A percentile compares a stretch with the other conserved stretches of the same genome.
Conservation (phyloP, 1,140 invertebrate genomes). For the Lerema accius region DNA sequence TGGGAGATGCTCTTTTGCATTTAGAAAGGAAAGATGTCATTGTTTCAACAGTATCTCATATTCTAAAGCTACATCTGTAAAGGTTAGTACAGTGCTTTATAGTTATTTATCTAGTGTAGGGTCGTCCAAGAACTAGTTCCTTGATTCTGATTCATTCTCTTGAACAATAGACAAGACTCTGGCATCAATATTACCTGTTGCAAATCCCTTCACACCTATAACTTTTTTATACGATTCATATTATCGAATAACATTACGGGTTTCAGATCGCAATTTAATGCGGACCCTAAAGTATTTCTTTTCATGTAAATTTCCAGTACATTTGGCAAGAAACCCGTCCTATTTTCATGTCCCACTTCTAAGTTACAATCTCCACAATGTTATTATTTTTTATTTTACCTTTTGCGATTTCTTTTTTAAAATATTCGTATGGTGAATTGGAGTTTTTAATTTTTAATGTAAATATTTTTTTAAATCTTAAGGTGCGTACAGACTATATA, state of each 20-base stretch:
- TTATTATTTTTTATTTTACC: conserved; percentile 3
- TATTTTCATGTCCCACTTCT: conserved; percentile 35
- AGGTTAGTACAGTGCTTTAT: no score
- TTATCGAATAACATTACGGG: neutral
- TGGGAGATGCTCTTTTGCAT: conserved; percentile 26
- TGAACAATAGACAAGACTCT: no score
- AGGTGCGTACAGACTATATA: no score
- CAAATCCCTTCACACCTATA: no score
- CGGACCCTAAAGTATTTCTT: conserved; percentile 51
- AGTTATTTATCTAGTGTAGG: no score
- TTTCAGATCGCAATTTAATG: conserved; percentile 32
- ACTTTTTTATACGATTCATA: neutral
- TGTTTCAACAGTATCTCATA: neutral
- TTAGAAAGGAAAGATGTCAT: conserved; percentile 7
- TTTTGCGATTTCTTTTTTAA: neutral
- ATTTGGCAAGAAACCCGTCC: conserved; percentile 51
- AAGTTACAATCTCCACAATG: conserved; percentile 1
- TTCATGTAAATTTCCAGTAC: conserved; percentile 57
- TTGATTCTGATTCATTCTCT: no score
- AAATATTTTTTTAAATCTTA: no score
- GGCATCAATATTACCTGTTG: no score
- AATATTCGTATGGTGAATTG: neutral
- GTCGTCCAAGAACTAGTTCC: no score
- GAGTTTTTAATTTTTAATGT: neutral
- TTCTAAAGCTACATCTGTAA: neutral